Percentiles rank a stretch among this genome's conserved stretches.
phyloP scores from a whole-genome alignment of 2,113 vertebrate genomes.

The Gymnorhina tibicen region DNA sequence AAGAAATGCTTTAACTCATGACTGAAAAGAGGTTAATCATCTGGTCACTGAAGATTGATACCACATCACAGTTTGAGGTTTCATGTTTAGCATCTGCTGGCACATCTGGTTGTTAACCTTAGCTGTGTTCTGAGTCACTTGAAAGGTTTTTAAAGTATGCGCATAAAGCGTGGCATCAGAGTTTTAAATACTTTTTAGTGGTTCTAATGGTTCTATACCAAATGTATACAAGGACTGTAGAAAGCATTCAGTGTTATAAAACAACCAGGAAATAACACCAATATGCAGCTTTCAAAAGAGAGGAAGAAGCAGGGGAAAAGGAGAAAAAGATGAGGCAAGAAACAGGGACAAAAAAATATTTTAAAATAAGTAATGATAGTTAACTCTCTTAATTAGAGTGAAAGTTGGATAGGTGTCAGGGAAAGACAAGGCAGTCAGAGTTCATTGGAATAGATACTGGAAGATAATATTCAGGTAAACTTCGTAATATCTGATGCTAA shows the following conservation, averaged over 20 bases:
- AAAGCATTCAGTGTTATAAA: not conserved
- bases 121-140: not conserved
- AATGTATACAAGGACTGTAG: not conserved
- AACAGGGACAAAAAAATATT: not conserved
- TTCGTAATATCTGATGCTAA: not conserved
- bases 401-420: not conserved
- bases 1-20: not conserved
- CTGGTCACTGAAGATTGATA: not conserved
- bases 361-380: not conserved
- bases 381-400: not conserved
- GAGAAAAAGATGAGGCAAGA: not conserved
- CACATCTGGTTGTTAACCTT: not conserved
- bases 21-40: not conserved
- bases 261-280: not conserved
- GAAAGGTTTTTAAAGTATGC: not conserved
- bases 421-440: not conserved
- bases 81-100: not conserved
- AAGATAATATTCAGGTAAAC: not conserved
- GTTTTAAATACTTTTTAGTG: not conserved
- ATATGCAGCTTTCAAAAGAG: not conserved
- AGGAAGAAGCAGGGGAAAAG: not conserved
- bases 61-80: not conserved
- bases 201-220: not conserved
- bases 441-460: not conserved
- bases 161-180: not conserved